Evolutionary conservation across 1,140 invertebrate species (phyloP), one percentile per base, ranked within the genome.

Genomic region (Acromyrmex charruanus): DNA sequence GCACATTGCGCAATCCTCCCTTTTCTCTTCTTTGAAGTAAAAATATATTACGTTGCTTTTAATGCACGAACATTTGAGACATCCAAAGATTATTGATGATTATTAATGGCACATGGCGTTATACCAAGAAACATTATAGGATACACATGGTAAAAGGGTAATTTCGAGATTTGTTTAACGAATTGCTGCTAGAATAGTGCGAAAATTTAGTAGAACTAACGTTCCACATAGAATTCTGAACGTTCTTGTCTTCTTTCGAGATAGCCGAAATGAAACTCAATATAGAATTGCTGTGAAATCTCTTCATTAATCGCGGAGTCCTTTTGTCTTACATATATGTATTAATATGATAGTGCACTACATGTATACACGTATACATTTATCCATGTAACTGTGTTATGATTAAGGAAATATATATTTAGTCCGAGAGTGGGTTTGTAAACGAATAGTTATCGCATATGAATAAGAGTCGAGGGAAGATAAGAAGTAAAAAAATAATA

Each of bases 401-500:
- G 84, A 89, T 91, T 91, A 87, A 90, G 87, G 21, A 92, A 80
- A 86, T 87, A 91, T 90, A 86, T 61, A 86, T 87, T 90, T 91
- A 92, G 89, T 91, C 85, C 86, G 21, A 86, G 58, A 77, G 18
- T 79, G 61, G 69, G 77, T 82, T 90, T 88, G 61, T 87, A 86
- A 66, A 77, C 72, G 68, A 71, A 75, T 65, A 59, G 79, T 44
- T 81, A 58, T 84, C 55, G 39, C 25, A 4, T 63, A 35, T 18
- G 39, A 49, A 3, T 51, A 51, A 75, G 14, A 71, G n/a, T 31
- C 55, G 55, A 66, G 10, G 49, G 84, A 66, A 79, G 63, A 68
- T 66, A 72, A 77, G 68, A 63, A 75, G 35, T 66, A 55, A 53
- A 65, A 53, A 79, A 66, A 55, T 51, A 28, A 79, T n/a, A 44